Conservation (phyloP, 2,113 vertebrate species). For the Callaeas wilsoni region DNA sequence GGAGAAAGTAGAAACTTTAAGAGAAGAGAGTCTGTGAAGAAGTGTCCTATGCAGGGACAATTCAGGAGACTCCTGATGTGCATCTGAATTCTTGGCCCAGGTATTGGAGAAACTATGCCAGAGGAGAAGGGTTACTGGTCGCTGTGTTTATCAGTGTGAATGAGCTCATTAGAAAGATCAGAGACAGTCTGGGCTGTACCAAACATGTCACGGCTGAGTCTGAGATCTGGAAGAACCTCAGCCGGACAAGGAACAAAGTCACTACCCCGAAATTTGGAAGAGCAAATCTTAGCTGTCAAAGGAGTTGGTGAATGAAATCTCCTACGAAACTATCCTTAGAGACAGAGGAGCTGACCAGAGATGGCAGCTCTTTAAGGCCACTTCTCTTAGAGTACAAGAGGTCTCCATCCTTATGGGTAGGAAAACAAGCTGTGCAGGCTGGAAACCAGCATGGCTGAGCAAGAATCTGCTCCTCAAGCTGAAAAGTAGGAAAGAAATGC, state of each 20-base stretch:
- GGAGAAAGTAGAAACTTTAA: not conserved
- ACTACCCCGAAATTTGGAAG: not conserved
- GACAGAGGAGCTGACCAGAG: too few species aligned
- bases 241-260: accelerated
- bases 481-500: not conserved
- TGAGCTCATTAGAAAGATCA: not conserved
- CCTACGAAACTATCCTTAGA: not conserved
- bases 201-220: accelerated
- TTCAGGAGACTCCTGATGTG: not conserved
- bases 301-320: not conserved
- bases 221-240: not conserved
- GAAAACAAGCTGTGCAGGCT: not conserved
- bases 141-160: not conserved
- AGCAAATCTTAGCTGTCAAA: not conserved
- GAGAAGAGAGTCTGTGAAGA: not conserved
- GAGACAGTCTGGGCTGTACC: not conserved
- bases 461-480: not conserved
- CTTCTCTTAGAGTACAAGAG: not conserved
- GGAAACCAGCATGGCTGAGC: not conserved
- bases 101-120: not conserved
- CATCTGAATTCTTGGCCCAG: not conserved
- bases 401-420: not conserved
- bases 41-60: not conserved
- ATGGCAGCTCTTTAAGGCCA: too few species aligned
- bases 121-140: not conserved